Percentiles rank a stretch among this genome's conserved stretches.
phyloP scores from a whole-genome alignment of 2,113 vertebrate species.

The Piaya cayana region DNA sequence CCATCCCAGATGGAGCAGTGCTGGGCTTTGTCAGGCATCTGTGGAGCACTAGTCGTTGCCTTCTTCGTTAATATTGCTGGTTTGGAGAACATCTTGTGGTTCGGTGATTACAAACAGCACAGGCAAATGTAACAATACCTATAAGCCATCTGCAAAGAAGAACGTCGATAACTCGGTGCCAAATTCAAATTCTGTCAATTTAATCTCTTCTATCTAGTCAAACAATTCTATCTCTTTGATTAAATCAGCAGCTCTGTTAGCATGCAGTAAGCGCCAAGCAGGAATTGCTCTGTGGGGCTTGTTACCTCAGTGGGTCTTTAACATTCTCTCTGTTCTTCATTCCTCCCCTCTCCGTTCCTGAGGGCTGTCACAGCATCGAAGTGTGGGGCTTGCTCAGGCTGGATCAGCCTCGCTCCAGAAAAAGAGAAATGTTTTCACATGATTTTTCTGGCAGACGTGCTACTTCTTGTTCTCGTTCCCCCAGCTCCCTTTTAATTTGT shows the following conservation, averaged over 20 bases:
- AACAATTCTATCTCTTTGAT: not conserved
- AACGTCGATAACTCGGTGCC: not conserved
- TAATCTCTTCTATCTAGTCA: not conserved
- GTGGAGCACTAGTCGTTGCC: not conserved
- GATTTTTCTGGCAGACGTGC: not conserved
- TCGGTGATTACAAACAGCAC: not conserved
- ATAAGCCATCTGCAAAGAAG: not conserved
- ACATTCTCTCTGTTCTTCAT: not conserved
- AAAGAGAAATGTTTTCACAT: not conserved
- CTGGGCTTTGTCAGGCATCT: not conserved
- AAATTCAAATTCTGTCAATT: not conserved
- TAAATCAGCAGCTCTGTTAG: not conserved
- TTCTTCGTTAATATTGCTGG: not conserved
- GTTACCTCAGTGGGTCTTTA: not conserved
- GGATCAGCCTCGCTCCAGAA: not conserved
- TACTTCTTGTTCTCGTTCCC: not conserved
- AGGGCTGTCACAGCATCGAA: not conserved
- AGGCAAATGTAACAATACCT: not conserved
- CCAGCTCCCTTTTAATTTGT: not conserved
- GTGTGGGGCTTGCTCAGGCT: not conserved
- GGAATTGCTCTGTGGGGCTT: not conserved
- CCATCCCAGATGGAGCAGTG: not conserved
- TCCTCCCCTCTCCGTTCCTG: not conserved
- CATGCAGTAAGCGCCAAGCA: not conserved
- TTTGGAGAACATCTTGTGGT: not conserved